Evolutionary conservation across 2,888 invertebrate species (phyloP), one percentile per base, ranked within the genome.

Genomic region (Trachelus tabidus): DNA sequence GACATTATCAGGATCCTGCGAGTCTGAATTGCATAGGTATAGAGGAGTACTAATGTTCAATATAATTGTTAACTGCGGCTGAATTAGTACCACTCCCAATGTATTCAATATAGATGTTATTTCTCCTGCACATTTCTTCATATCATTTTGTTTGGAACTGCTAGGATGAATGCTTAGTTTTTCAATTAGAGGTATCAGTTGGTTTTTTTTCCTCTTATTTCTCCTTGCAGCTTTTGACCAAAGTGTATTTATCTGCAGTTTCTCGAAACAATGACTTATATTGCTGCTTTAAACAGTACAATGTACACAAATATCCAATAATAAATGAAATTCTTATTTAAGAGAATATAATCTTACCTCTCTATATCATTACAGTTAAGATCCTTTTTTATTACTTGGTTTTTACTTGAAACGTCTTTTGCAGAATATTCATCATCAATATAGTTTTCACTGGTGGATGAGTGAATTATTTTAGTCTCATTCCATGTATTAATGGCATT

Each of bases 1-100:
- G 3, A 23, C 69, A 68, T 15, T 56, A 23, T 69, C 31, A 12
- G 1, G 12, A 34, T 71, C 68, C n/a, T 78, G 11, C 15, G 31
- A 12, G 69, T 77, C 68, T 40, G 33, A 68, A 68, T 23, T 9
- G 31, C 31, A 69, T 56, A 84, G 34, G 76, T 79, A 85, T 73
- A 85, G 75, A 68, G 81, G 79, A 40, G 80, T 85, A 69, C 76
- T 81, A 23, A 85, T 31, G 35, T 83, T 79, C 73, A 85, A 75
- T 73, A 23, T 34, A 9, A 79, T 15, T 11, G 34, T 12, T 12
- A 68, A 77, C 37, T n/a, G 15, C 15, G 84, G 81, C 75, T 85
- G 77, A 30, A 85, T 75, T n/a, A 83, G 12, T 9, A 79, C 75
- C 68, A 75, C n/a, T 3, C 77, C 35, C 34, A 83, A 37, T 9